Conservation (phyloP, 1,140 invertebrate species). For the Eueides isabella region DNA sequence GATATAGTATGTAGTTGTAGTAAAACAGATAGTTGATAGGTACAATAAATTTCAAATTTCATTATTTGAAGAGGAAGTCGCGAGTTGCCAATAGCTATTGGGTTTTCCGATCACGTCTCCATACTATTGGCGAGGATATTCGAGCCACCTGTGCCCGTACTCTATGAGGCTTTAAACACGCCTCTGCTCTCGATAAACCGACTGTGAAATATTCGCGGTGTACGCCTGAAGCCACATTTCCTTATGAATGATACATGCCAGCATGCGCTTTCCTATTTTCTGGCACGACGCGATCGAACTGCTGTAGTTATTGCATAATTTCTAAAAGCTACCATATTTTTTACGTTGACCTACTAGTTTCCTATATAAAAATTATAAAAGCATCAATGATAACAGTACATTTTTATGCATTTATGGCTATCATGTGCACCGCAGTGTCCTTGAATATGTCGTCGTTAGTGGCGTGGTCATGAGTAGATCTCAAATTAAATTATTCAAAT, state of each 20-base stretch:
- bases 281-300: constrained; percentile 51
- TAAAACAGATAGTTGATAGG: constrained; percentile 67
- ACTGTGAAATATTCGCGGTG: constrained; percentile 78
- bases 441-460: constrained; percentile 37
- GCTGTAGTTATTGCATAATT: constrained; percentile 64
- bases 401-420: neutral
- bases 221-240: constrained; percentile 68
- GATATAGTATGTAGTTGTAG: constrained; percentile 59
- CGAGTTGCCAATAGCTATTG: constrained; percentile 74
- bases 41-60: constrained; percentile 80
- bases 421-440: neutral
- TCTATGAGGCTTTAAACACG: constrained; percentile 80
- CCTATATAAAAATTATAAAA: neutral
- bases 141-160: constrained; percentile 77
- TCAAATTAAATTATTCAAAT: constrained; percentile 77
- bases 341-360: neutral
- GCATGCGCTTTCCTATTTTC: constrained; percentile 52
- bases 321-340: constrained; percentile 27
- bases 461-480: constrained; percentile 69
- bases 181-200: constrained; percentile 76
- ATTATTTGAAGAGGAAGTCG: constrained; percentile 80
- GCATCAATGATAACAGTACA: neutral
- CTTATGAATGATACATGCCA: constrained; percentile 80
- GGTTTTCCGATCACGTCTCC: constrained; percentile 79
- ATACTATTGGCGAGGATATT: constrained; percentile 80